phyloP scores from a whole-genome alignment of 2,888 invertebrate species.

The Monopis laevigella region DNA sequence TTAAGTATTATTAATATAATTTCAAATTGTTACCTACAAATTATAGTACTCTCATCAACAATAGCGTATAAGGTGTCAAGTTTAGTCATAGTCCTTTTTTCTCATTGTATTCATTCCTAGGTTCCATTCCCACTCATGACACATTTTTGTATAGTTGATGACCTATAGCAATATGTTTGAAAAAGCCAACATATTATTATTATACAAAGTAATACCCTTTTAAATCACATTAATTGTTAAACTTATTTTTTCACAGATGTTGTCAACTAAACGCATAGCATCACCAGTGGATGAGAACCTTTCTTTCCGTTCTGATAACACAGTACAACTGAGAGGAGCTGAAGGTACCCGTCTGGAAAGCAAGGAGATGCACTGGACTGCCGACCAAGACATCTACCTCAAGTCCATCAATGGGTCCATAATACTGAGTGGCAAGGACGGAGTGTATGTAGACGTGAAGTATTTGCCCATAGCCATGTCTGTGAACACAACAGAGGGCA shows the following conservation, averaged over 20 bases:
- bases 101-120: too few species aligned
- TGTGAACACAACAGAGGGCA: conserved; percentile 35
- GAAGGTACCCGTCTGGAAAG: conserved; percentile 82
- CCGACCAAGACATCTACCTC: conserved; percentile 81
- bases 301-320: conserved; percentile 72
- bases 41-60: too few species aligned
- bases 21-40: too few species aligned
- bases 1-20: too few species aligned
- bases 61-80: too few species aligned
- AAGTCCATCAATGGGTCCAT: conserved; percentile 81
- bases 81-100: too few species aligned
- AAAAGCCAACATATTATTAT: too few species aligned
- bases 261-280: conserved; percentile 76
- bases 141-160: too few species aligned
- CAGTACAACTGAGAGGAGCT: conserved; percentile 77
- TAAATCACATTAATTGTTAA: too few species aligned
- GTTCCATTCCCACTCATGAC: too few species aligned
- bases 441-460: conserved; percentile 75
- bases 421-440: conserved; percentile 73
- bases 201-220: too few species aligned
- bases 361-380: conserved; percentile 75
- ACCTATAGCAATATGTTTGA: too few species aligned
- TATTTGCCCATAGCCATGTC: conserved; percentile 73
- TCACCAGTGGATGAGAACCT: conserved; percentile 78
- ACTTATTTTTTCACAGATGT: conserved; percentile 44